Base-by-base conservation (phyloP, 2,888 invertebrate species). In the Callyntrura guangdongensis region DNA sequence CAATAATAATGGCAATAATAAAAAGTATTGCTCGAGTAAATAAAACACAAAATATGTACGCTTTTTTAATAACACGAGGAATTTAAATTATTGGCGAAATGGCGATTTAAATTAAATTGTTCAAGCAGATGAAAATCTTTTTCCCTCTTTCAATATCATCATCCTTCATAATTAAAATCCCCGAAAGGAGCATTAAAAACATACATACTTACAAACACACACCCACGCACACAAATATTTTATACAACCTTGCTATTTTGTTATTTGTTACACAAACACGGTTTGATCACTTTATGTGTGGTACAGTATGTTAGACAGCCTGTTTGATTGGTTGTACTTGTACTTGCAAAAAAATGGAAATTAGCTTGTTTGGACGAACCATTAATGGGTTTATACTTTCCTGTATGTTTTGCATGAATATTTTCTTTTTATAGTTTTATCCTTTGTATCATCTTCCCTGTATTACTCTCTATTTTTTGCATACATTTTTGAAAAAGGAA, bases 71-170 rank as follows among this genome's bases (percentile, higher is more conserved):
- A 45, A 36, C n/a, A n/a, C 17, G 11, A 9, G 6, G 61, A 45
- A 45, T 36, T 72, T 36, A 45, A 69, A 53, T 53, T 12, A 14
- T 61, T n/a, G 49, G 77, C 53, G 20, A 25, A 47, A 53, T 20
- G 14, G 69, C 17, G 1, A 69, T 84, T 72, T 72, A 45, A 85
- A 72, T 59, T 14, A 72, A 85, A 85, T 74, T 85, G 72, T 72
- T 72, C 36, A 36, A 36, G 27, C 49, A 83, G 83, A 83, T 67
- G 22, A 36, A 36, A 36, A 36, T 67, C 20, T 49, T 11, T 61
- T n/a, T 14, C 20, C 61, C 9, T 22, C 11, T 36, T 4, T 6
- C 36, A 36, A 36, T 36, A 36, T 36, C 36, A 36, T 36, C 36
- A 36, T 36, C 36, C 36, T 36, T 36, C 36, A 36, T 36, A 36